phyloP scores from a whole-genome alignment of 2,888 invertebrate genomes.

The Tillus elongatus region DNA sequence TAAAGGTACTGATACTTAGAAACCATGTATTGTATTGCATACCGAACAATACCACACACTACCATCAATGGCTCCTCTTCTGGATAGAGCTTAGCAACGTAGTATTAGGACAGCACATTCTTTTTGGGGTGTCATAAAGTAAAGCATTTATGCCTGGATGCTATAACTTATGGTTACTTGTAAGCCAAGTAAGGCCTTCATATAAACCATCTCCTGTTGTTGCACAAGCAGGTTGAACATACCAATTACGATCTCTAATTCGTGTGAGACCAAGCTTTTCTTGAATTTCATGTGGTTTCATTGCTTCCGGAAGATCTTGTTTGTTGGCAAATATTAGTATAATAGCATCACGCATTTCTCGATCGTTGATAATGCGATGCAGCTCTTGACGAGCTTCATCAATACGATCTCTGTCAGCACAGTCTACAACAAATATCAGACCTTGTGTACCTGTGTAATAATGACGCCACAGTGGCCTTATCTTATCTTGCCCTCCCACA shows the following conservation, averaged over 20 bases:
- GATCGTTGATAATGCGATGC: slow-evolving; percentile 97
- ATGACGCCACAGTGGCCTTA: slow-evolving; percentile 97
- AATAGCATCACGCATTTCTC: slow-evolving; percentile 99
- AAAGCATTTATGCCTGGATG: slow-evolving; percentile 29
- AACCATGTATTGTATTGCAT: background rate
- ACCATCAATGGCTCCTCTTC: slow-evolving; percentile 12
- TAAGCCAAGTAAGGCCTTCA: slow-evolving; percentile 98
- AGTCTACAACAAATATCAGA: slow-evolving; percentile 98
- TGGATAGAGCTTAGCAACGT: background rate
- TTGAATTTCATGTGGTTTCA: slow-evolving; percentile 99
- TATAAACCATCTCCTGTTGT: slow-evolving; percentile 95
- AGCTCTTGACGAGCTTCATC: slow-evolving; percentile 98
- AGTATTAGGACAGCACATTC: slow-evolving; percentile 11
- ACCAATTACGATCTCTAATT: slow-evolving; percentile 96
- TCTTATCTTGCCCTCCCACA: slow-evolving; percentile 99
- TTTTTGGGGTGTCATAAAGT: slow-evolving; percentile 2
- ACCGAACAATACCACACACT: background rate
- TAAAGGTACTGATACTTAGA: background rate
- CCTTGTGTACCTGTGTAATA: slow-evolving; percentile 84
- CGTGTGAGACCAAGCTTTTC: slow-evolving; percentile 96
- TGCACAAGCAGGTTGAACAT: slow-evolving; percentile 97
- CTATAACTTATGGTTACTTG: slow-evolving; percentile 97
- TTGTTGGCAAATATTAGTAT: slow-evolving; percentile 99
- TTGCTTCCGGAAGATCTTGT: slow-evolving; percentile 99
- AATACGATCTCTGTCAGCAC: slow-evolving; percentile 96